phyloP scores from a whole-genome alignment of 2,797 vertebrate genomes.

The Phalloptychus januarius region DNA sequence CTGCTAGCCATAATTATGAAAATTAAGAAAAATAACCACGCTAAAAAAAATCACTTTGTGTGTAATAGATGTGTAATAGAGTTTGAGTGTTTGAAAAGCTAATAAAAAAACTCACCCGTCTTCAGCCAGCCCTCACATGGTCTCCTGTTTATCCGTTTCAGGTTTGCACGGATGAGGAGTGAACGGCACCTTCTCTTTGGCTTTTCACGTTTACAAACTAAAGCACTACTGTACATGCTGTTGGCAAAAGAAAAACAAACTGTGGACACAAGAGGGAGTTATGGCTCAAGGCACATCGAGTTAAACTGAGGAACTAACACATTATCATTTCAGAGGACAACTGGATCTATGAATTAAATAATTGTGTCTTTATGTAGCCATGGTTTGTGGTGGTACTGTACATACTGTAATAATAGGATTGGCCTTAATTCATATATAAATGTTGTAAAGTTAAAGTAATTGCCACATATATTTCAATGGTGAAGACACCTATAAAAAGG shows the following conservation, averaged over 20 bases:
- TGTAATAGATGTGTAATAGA: not conserved
- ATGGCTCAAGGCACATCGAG: conserved; percentile 73
- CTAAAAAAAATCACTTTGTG: not conserved
- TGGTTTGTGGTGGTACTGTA: conserved; percentile 72
- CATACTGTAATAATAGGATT: conserved; percentile 84
- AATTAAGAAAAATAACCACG: not conserved
- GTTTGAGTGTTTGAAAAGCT: not conserved
- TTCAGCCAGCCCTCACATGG: not conserved
- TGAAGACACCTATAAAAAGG: conserved; percentile 69
- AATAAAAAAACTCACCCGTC: not conserved
- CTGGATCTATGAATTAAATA: conserved; percentile 60
- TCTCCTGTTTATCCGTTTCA: conserved; percentile 57
- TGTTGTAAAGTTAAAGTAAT: conserved; percentile 84
- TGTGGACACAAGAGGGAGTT: conserved; percentile 54
- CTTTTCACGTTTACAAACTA: conserved; percentile 77
- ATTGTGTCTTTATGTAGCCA: conserved; percentile 66
- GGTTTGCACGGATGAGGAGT: conserved; percentile 99
- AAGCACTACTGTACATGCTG: conserved; percentile 94
- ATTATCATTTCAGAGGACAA: conserved; percentile 72
- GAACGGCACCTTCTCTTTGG: conserved; percentile 70
- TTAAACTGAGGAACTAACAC: conserved; percentile 78
- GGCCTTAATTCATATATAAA: conserved; percentile 84
- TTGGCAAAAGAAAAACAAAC: conserved; percentile 76
- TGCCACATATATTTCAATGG: conserved; percentile 76
- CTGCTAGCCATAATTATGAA: not conserved